Evolutionary conservation across 2,888 invertebrate genomes (phyloP).

Genomic region (Dolomedes plantarius): DNA sequence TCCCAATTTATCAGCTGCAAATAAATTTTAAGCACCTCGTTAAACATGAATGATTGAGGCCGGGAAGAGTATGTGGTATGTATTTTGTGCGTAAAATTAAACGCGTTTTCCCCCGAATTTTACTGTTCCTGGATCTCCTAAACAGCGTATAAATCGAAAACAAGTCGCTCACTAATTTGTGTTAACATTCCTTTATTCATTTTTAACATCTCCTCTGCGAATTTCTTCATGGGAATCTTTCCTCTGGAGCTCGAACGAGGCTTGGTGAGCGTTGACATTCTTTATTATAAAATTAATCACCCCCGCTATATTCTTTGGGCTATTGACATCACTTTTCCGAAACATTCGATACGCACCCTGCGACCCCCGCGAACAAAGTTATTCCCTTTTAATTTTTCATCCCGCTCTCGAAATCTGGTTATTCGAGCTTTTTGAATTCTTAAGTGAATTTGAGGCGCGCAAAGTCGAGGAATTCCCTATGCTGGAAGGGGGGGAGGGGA

Average conservation of each 20-base stretch:
- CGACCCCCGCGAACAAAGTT: slow-evolving; percentile 28
- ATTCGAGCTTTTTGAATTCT: slow-evolving; percentile 70
- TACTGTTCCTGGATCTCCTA: too few species aligned
- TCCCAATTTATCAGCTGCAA: neutral
- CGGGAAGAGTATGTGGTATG: too few species aligned
- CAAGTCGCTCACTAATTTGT: neutral
- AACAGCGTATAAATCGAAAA: neutral
- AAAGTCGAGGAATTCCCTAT: slow-evolving; percentile 37
- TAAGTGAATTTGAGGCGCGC: slow-evolving; percentile 56
- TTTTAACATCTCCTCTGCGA: slow-evolving; percentile 10
- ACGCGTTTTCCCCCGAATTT: neutral
- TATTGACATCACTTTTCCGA: slow-evolving; percentile 26
- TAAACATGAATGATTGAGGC: neutral
- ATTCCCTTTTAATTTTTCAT: slow-evolving; percentile 69
- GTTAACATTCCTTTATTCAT: slow-evolving; percentile 9
- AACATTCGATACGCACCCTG: slow-evolving; percentile 38
- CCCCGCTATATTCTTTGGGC: slow-evolving; percentile 2
- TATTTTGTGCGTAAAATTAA: slow-evolving; percentile 1
- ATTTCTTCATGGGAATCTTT: slow-evolving; percentile 32
- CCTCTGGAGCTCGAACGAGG: slow-evolving; percentile 37
- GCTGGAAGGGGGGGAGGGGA: neutral
- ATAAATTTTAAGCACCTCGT: slow-evolving; percentile 3
- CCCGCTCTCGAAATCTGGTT: slow-evolving; percentile 56
- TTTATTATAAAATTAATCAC: slow-evolving; percentile 71
- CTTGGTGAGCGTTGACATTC: slow-evolving; percentile 44